phyloP scores from a whole-genome alignment of 2,113 vertebrate species.

The Pteropus alecto region DNA sequence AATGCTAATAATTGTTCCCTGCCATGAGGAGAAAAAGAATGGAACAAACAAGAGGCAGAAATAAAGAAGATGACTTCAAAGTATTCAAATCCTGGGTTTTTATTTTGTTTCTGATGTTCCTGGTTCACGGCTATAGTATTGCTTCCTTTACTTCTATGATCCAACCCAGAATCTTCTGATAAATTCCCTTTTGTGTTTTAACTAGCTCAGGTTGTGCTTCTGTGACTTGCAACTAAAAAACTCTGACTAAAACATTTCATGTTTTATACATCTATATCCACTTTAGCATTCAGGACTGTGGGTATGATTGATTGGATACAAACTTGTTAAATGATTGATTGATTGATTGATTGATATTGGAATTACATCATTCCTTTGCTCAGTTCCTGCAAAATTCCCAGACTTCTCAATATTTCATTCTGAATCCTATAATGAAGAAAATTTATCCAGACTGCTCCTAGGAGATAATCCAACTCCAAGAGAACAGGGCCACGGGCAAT shows the following conservation, averaged over 20 bases:
- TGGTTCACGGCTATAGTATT: background rate
- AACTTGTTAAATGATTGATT: background rate
- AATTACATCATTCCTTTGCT: constrained; percentile 29
- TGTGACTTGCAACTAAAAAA: constrained; percentile 21
- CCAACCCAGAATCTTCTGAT: background rate
- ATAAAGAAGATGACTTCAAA: background rate
- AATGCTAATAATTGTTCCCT: background rate
- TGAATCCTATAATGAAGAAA: constrained; percentile 13
- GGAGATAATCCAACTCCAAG: constrained; percentile 35
- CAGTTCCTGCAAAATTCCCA: background rate
- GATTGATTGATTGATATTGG: constrained; percentile 22
- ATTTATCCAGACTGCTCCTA: constrained; percentile 41
- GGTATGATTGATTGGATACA: background rate
- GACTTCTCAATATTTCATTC: constrained; percentile 13
- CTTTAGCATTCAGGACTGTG: background rate
- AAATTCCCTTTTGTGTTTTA: constrained; percentile 21
- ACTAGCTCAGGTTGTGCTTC: constrained; percentile 20
- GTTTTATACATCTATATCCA: background rate
- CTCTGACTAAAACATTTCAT: background rate
- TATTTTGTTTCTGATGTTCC: background rate
- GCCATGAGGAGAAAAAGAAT: background rate
- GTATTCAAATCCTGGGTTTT: background rate
- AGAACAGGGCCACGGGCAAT: constrained; percentile 53
- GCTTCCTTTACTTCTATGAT: constrained; percentile 26
- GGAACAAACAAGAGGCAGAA: background rate